Evolutionary conservation across 2,113 vertebrate species (phyloP).

Genomic region (Pagrus major): DNA sequence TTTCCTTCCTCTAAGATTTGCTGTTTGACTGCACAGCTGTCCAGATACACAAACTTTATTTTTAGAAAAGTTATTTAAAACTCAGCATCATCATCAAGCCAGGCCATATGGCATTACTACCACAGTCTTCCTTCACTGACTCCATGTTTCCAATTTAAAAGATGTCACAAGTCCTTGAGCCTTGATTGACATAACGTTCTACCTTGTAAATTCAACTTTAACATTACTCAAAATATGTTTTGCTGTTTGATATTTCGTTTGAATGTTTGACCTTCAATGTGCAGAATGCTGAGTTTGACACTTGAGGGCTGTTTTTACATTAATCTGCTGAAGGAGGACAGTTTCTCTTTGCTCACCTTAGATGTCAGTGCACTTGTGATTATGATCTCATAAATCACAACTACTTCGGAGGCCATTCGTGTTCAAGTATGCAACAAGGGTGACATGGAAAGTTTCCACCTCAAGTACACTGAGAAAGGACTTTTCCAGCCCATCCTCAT

Average conservation of each 20-base stretch:
- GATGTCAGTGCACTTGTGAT: too few relatives aligned
- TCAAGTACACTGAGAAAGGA: neutral
- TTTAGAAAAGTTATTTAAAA: neutral
- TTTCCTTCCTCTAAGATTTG: slow-evolving; percentile 5
- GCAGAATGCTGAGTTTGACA: neutral
- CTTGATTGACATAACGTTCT: neutral
- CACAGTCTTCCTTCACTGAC: neutral
- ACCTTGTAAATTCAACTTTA: neutral
- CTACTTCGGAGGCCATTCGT: too few relatives aligned
- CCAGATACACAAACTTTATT: neutral
- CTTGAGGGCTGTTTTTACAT: neutral
- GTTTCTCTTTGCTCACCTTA: neutral
- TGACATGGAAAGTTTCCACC: neutral
- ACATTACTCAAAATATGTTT: neutral
- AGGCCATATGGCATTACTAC: neutral
- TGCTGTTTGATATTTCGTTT: neutral
- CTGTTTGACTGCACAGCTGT: neutral
- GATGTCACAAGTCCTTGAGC: neutral
- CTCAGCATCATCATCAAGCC: neutral
- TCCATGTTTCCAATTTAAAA: neutral
- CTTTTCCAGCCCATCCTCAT: too few relatives aligned
- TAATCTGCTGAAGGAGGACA: neutral
- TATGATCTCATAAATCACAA: too few relatives aligned
- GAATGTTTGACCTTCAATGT: neutral
- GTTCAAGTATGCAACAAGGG: neutral